Conservation (phyloP, 2,113 vertebrate genomes). For the Chaenocephalus aceratus region DNA sequence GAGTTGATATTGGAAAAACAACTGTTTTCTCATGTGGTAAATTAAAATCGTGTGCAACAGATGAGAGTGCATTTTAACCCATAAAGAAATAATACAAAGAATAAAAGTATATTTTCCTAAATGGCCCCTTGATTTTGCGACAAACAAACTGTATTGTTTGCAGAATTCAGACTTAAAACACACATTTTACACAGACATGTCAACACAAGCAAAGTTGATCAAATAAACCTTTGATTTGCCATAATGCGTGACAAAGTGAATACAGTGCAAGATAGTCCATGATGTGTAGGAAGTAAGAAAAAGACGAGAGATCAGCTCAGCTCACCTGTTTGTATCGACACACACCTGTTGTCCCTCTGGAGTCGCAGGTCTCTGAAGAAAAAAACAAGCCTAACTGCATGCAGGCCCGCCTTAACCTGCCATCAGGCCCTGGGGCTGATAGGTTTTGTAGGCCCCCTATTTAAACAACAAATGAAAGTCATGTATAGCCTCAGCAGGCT, state of each 20-base stretch:
- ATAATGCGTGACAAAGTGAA: neutral
- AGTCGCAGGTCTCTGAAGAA: neutral
- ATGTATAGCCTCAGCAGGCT: no score
- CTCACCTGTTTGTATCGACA: conserved; percentile 39
- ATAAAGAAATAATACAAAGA: neutral
- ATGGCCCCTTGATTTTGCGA: neutral
- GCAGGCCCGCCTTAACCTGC: no score
- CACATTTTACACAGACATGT: neutral
- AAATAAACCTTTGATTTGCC: neutral
- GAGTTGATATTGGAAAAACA: neutral
- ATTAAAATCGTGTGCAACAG: neutral
- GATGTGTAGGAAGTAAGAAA: neutral
- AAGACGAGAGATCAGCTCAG: neutral
- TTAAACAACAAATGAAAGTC: no score
- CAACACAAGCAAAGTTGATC: neutral
- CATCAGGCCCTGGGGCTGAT: no score
- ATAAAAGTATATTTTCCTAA: neutral
- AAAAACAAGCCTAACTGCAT: neutral
- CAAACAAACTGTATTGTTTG: neutral
- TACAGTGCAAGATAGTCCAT: neutral
- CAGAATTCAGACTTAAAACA: neutral
- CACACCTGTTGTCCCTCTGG: conserved; percentile 30
- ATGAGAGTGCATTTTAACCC: neutral
- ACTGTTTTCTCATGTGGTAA: neutral
- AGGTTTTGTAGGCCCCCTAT: no score